Evolutionary conservation across 1,140 invertebrate species (phyloP).

Genomic region (Vanessa atalanta): DNA sequence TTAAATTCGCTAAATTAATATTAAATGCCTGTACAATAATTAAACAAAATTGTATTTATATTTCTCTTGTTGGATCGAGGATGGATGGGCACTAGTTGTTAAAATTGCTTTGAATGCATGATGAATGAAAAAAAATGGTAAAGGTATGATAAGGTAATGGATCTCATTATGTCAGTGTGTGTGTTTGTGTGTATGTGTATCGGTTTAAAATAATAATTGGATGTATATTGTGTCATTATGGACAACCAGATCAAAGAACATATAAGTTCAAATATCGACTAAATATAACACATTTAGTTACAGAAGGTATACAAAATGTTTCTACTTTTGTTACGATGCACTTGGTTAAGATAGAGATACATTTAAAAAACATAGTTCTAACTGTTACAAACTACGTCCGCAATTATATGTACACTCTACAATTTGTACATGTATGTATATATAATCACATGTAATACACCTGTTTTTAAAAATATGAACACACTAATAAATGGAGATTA

Average conservation of each 20-base stretch:
- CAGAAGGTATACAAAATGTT: constrained; percentile 8
- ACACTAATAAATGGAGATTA: constrained; percentile 62
- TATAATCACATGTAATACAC: constrained; percentile 41
- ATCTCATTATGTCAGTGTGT: too few species aligned
- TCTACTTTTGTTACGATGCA: neutral
- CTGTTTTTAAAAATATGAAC: constrained; percentile 48
- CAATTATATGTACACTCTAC: constrained; percentile 53
- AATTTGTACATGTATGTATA: constrained; percentile 58
- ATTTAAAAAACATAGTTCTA: neutral
- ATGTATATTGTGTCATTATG: too few species aligned
- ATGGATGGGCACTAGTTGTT: too few species aligned
- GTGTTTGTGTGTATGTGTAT: too few species aligned
- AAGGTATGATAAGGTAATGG: too few species aligned
- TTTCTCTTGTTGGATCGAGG: too few species aligned
- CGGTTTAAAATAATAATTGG: too few species aligned
- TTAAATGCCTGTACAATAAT: constrained; percentile 6
- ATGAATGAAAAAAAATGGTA: too few species aligned
- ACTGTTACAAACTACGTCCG: constrained; percentile 18
- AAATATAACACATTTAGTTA: neutral
- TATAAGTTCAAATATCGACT: neutral
- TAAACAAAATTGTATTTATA: neutral
- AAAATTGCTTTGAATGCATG: too few species aligned
- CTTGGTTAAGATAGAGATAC: neutral
- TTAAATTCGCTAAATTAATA: constrained; percentile 9
- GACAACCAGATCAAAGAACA: too few species aligned